Evolutionary conservation across 2,888 invertebrate genomes (phyloP).

Genomic region (Andrena hattorfiana): DNA sequence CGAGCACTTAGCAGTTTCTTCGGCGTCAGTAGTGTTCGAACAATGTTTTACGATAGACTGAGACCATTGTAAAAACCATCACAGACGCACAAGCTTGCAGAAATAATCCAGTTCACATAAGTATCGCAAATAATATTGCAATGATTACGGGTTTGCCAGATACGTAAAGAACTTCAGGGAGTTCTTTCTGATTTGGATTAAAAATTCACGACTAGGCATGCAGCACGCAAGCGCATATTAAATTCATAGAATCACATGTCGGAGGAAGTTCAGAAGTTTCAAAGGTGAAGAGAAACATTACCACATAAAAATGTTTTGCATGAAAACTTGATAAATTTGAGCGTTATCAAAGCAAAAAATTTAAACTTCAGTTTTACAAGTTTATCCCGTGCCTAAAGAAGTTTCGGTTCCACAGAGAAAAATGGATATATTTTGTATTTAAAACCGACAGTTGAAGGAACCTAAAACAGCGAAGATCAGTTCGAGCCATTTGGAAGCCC

Average conservation of each 20-base stretch:
- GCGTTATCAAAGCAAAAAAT: neutral
- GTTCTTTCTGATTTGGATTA: neutral
- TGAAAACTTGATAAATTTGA: neutral
- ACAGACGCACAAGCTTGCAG: neutral
- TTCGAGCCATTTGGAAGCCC: no score
- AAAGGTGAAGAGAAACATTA: neutral
- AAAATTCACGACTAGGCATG: neutral
- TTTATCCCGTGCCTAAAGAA: no score
- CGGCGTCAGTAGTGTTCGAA: neutral
- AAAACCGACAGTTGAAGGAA: no score
- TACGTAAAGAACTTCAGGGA: neutral
- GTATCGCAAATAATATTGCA: slow-evolving; percentile 28
- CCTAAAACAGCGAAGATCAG: no score
- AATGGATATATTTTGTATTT: no score
- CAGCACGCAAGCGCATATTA: slow-evolving; percentile 20
- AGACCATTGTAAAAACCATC: neutral
- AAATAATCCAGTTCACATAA: neutral
- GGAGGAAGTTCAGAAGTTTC: neutral
- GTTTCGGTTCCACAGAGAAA: no score
- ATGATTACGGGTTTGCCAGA: neutral
- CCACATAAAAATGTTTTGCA: neutral
- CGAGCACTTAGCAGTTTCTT: neutral
- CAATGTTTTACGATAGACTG: neutral
- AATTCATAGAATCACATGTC: neutral
- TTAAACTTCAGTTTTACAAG: no score